Evolutionary conservation across 2,113 vertebrate species (phyloP), one percentile per base, ranked within the genome.

Genomic region (Otus sunia): DNA sequence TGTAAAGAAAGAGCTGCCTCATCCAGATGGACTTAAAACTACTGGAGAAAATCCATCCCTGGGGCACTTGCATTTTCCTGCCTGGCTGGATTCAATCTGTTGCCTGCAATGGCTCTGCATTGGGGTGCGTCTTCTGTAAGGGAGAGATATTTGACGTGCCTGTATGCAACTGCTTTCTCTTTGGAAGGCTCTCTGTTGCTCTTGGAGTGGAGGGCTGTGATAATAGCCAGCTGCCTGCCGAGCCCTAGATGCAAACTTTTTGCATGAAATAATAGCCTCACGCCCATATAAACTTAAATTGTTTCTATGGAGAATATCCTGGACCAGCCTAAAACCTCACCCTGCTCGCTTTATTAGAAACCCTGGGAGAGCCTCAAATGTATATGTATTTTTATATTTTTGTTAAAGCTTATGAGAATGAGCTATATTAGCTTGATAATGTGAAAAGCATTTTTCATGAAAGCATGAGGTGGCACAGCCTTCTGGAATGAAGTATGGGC

Each of bases 251-350:
- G 79, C 91, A 96, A 90, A 95, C 20, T 67, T 96, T 88, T 43
- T 95, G 94, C 94, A 87, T 95, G 94, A 97, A 97, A 96, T 96
- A 95, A 97, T 84, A 92, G 91, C 89, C 53, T 95, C 91, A 92
- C 95, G 6, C 92, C 95, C 94, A 90, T 94, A 76, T 32, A 68
- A 72, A 88, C 93, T 86, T 34, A 18, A 39, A 13, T 25, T 63
- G 95, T 95, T 95, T 76, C 96, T n/a, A 88, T 95, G 95, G 95
- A 95, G 90, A 95, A 66, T 43, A 76, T 86, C 84, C 89, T 91
- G 92, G 83, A 50, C 12, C 36, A 9, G 72, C n/a, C 52, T 66
- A 30, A 86, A 91, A 10, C 88, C 90, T 94, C 91, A 77, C 80
- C 88, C 93, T 87, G 66, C 60, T 47, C 45, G 34, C 75, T 80